A percentile compares a stretch with the other conserved stretches of the same genome.
Evolutionary conservation across 1,140 invertebrate species (phyloP).

Genomic region (Aphis craccivora): DNA sequence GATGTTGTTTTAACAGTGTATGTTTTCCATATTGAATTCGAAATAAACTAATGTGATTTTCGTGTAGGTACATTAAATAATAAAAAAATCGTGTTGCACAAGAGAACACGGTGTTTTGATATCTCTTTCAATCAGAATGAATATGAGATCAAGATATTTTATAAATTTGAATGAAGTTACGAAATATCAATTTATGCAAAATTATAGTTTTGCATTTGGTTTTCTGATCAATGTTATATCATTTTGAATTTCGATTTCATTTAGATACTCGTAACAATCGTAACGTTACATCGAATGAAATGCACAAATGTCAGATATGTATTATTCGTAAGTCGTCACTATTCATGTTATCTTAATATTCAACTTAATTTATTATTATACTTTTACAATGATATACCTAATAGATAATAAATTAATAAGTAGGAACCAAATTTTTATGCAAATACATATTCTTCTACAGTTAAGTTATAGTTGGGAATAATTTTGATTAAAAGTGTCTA

Average conservation of each 20-base stretch:
- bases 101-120: not conserved
- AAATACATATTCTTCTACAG: too few species aligned
- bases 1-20: not conserved
- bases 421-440: too few species aligned
- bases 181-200: conserved; percentile 18
- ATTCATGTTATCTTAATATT: not conserved
- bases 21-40: not conserved
- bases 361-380: not conserved
- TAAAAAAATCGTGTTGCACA: conserved; percentile 2
- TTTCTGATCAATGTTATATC: not conserved
- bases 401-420: not conserved
- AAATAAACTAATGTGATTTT: conserved; percentile 14
- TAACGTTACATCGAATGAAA: not conserved
- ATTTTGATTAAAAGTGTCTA: too few species aligned
- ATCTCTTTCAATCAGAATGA: conserved; percentile 21
- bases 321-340: not conserved
- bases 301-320: not conserved
- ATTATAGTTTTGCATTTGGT: not conserved
- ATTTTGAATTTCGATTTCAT: conserved; percentile 34
- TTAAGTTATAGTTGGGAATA: too few species aligned
- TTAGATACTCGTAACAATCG: not conserved
- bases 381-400: not conserved
- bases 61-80: not conserved
- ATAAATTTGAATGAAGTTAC: conserved; percentile 36
- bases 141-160: not conserved